Evolutionary conservation across 1,140 invertebrate species (phyloP), one percentile per base, ranked within the genome.

Genomic region (Pseudomyrmex sp.): DNA sequence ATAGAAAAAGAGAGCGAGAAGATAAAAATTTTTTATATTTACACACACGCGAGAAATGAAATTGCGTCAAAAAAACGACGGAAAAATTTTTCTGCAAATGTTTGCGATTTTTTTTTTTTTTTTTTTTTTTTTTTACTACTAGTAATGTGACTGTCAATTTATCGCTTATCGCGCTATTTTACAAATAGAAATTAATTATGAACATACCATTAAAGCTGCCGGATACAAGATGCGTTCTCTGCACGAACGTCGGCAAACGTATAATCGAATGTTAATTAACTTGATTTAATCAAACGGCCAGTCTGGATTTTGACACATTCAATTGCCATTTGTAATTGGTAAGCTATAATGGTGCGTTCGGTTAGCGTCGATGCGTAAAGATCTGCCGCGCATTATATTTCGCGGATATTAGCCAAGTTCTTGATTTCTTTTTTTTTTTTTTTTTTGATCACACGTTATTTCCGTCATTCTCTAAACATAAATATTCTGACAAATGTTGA

Each of bases 151-250:
- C 58, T 62, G 44, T 50, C 72, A 50, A 62, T 75, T 75, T 75
- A 62, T 62, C 46, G 72, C 20, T 75, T 75, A 62, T 20, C 48
- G 5, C 46, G 15, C 20, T 63, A 75, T 59, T 75, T 52, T 52
- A 63, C 44, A 75, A 75, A 63, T 75, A 63, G 58, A 75, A 62
- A 75, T 75, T 62, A 75, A 75, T 75, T 75, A 75, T 62, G 56
- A 56, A 59, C 20, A 61, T 62, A 61, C 44, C 18, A 61, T 61
- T 70, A 18, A 9, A 56, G 2, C 20, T 8, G 23, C 8, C 18
- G 10, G 46, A 75, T 75, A 62, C 72, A 75, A 75, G 46, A 50
- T 63, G 26, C 20, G 44, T 75, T 62, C 59, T 62, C 46, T 35
- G 15, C 15, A 5, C 35, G 20, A 20, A 9, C 26, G 46, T 46